phyloP scores from a whole-genome alignment of 2,888 invertebrate species.

The Mactromeris polynyma region DNA sequence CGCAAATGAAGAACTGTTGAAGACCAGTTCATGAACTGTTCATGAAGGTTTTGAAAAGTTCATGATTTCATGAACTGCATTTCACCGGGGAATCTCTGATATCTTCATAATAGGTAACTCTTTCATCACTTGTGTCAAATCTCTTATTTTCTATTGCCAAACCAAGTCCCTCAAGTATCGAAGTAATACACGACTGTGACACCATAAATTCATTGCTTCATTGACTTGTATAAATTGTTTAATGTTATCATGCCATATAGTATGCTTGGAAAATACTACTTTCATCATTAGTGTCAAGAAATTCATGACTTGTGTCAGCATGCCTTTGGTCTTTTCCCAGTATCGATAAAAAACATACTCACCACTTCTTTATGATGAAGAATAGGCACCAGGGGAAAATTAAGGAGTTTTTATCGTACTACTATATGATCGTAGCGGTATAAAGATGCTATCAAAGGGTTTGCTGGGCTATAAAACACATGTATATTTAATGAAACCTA shows the following conservation, averaged over 20 bases:
- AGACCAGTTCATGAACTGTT: no score
- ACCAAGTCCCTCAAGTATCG: not conserved
- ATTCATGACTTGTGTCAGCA: slow-evolving; percentile 5
- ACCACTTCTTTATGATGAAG: not conserved
- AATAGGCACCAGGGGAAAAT: not conserved
- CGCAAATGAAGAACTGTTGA: no score
- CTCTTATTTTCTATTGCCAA: not conserved
- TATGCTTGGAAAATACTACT: not conserved
- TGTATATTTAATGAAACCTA: slow-evolving; percentile 13
- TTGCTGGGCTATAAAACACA: not conserved
- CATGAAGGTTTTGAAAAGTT: no score
- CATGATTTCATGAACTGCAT: no score
- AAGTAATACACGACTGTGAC: not conserved
- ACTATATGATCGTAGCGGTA: not conserved
- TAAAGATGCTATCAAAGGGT: slow-evolving; percentile 16
- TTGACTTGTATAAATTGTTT: not conserved
- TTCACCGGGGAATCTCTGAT: no score
- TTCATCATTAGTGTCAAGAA: not conserved
- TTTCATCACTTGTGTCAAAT: not conserved
- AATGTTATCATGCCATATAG: not conserved
- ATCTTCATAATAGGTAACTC: no score
- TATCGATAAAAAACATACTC: not conserved
- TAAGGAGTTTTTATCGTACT: not conserved
- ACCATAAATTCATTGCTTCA: not conserved
- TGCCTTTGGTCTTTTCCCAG: not conserved